phyloP scores from a whole-genome alignment of 2,888 invertebrate genomes.

The Xylota sylvarum region DNA sequence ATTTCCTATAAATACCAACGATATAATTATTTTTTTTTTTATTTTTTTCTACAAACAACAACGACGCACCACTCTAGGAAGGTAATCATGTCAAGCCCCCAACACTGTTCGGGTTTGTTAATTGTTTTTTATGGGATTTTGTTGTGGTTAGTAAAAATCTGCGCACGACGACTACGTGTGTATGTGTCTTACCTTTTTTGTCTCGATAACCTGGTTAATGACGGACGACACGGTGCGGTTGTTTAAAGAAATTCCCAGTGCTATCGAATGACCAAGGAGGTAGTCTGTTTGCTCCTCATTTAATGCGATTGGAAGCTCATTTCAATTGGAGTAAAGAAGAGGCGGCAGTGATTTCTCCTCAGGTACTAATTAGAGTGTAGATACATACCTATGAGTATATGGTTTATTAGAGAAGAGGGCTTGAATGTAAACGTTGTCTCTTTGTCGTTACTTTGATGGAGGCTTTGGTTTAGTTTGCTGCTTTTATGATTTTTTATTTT shows the following conservation, averaged over 20 bases:
- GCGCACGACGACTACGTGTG: constrained; percentile 34
- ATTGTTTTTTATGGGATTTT: constrained; percentile 68
- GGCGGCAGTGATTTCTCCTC: constrained; percentile 17
- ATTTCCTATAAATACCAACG: constrained; percentile 69
- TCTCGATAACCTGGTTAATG: constrained; percentile 70
- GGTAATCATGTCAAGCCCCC: constrained; percentile 71
- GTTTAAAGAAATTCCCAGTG: constrained; percentile 56
- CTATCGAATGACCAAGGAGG: constrained; percentile 64
- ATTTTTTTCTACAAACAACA: constrained; percentile 8
- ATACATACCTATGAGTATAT: background rate
- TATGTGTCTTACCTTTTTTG: constrained; percentile 66
- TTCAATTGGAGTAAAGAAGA: constrained; percentile 46
- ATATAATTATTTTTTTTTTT: constrained; percentile 67
- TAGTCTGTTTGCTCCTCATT: constrained; percentile 2
- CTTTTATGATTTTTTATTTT: constrained; percentile 2
- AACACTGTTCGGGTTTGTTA: constrained; percentile 65
- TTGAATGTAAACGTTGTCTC: constrained; percentile 49
- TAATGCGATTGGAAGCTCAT: constrained; percentile 64
- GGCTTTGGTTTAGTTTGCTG: background rate
- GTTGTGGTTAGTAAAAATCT: constrained; percentile 41
- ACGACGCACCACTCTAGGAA: constrained; percentile 31
- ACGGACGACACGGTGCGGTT: constrained; percentile 35
- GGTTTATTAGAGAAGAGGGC: constrained; percentile 25
- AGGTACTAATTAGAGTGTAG: constrained; percentile 54
- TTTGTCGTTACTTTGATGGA: constrained; percentile 4